These are phyloP conservation scores for Eucidaris tribuloides DNA, from an alignment of 35 echinoderm and acorn worm genomes.

Conservation along the genomic window DNA sequence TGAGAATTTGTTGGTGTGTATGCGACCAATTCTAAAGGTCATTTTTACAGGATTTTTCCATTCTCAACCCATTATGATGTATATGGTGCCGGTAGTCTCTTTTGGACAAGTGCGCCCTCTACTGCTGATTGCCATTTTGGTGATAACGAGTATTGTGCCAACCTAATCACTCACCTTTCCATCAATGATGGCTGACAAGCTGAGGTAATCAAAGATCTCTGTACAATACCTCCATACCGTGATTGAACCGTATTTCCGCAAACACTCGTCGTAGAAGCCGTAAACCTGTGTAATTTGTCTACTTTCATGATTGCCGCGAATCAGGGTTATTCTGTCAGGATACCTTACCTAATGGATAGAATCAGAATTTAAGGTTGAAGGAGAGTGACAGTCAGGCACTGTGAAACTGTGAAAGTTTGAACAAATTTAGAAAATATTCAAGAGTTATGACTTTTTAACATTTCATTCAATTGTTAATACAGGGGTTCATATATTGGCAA, in stretches of 20 bases:
- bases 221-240: conserved; percentile 99
- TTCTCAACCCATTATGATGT: too few species aligned
- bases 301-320: conserved; percentile 97
- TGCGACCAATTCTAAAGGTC: too few species aligned
- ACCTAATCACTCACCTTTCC: conserved; percentile 80
- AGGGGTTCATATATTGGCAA: neutral
- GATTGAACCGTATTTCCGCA: conserved; percentile 97
- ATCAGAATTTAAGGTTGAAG: neutral
- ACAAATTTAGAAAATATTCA: neutral
- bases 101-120: too few species aligned
- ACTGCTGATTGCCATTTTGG: too few species aligned
- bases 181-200: conserved; percentile 97
- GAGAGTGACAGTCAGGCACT: neutral
- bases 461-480: neutral
- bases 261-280: conserved; percentile 98
- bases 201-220: conserved; percentile 99
- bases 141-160: too few species aligned
- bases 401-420: neutral
- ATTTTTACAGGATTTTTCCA: too few species aligned
- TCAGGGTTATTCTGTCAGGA: conserved; percentile 98
- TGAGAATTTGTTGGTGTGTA: too few species aligned
- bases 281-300: conserved; percentile 99
- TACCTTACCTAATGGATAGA: conserved; percentile 74
- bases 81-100: too few species aligned
- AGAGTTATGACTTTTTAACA: too few species aligned